Evolutionary conservation across 1,140 invertebrate genomes (phyloP).

Genomic region (Macrobrachium nipponense): DNA sequence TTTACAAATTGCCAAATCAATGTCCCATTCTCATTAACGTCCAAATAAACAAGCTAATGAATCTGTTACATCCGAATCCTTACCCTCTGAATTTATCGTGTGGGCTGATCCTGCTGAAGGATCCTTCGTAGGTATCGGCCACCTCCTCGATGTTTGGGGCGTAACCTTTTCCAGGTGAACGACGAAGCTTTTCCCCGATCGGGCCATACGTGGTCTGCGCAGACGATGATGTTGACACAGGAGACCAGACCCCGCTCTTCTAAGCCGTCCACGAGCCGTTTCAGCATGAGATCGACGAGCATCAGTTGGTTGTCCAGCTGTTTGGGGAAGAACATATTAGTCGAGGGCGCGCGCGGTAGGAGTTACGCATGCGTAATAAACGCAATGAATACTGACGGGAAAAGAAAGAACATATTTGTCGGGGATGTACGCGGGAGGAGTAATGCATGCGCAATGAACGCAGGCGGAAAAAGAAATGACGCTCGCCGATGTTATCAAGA

Average conservation of each 20-base stretch:
- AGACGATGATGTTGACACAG: slow-evolving; percentile 76
- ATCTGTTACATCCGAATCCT: neutral
- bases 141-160: slow-evolving; percentile 65
- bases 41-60: neutral
- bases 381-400: no score
- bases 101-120: slow-evolving; percentile 51
- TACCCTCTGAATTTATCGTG: slow-evolving; percentile 61
- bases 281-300: slow-evolving; percentile 73
- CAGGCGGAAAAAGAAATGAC: no score
- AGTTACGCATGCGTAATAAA: no score
- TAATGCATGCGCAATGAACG: no score
- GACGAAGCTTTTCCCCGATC: slow-evolving; percentile 68
- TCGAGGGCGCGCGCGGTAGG: neutral
- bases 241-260: slow-evolving; percentile 70
- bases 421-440: neutral
- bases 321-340: neutral
- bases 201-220: slow-evolving; percentile 81
- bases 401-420: neutral
- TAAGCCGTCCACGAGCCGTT: slow-evolving; percentile 74
- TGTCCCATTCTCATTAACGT: no score
- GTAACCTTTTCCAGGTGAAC: slow-evolving; percentile 75
- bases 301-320: slow-evolving; percentile 71
- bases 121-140: slow-evolving; percentile 55
- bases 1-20: no score
- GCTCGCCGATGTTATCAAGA: no score